phyloP scores from a whole-genome alignment of 2,797 vertebrate genomes.

The Discoglossus pictus region DNA sequence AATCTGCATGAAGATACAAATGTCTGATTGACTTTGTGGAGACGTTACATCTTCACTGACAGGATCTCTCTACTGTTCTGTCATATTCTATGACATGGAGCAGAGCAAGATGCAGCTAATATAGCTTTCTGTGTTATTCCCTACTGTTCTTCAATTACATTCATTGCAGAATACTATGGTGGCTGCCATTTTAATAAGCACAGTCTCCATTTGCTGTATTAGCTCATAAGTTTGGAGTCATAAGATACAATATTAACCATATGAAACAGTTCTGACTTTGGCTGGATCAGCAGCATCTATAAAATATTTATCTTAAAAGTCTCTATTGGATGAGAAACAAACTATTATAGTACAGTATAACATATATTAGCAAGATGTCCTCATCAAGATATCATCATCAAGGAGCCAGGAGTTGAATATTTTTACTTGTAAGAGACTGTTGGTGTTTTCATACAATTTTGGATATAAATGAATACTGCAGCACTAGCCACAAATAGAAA shows the following conservation, averaged over 20 bases:
- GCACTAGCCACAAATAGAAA: no score
- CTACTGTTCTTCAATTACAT: slow-evolving; percentile 45
- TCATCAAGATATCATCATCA: no score
- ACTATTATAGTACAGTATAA: no score
- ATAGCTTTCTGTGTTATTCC: slow-evolving; percentile 43
- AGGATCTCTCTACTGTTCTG: slow-evolving; percentile 44
- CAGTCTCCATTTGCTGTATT: slow-evolving; percentile 30
- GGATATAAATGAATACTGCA: no score
- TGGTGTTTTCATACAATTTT: no score
- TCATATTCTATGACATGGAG: slow-evolving; percentile 16
- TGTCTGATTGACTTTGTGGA: slow-evolving; percentile 44
- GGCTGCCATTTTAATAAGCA: slow-evolving; percentile 42
- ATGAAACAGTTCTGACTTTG: slow-evolving; percentile 9
- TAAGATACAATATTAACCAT: slow-evolving; percentile 23
- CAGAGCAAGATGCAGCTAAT: slow-evolving; percentile 42
- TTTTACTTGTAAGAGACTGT: no score
- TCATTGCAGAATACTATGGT: slow-evolving; percentile 42
- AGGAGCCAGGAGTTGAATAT: no score
- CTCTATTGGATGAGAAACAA: no score
- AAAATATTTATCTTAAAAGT: slow-evolving; percentile 19
- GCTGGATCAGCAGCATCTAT: slow-evolving; percentile 4
- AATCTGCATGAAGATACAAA: slow-evolving; percentile 50
- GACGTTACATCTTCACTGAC: slow-evolving; percentile 46
- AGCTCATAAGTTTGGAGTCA: slow-evolving; percentile 26
- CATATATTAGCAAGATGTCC: no score